phyloP scores from a whole-genome alignment of 2,888 invertebrate species.

The Dorcus parallelipipedus region DNA sequence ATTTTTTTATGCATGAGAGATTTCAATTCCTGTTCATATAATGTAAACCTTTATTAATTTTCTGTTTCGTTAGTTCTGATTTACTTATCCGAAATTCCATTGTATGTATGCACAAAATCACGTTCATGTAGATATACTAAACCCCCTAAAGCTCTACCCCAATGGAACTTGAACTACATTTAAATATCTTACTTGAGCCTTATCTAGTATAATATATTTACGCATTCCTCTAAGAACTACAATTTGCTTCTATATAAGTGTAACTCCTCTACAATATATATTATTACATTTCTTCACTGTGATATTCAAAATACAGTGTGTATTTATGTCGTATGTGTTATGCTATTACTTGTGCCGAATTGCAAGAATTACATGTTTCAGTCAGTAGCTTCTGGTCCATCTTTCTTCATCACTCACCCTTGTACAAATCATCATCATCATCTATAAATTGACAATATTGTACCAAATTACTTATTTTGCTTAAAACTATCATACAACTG shows the following conservation, averaged over 20 bases:
- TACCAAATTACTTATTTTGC: slow-evolving; percentile 14
- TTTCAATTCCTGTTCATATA: slow-evolving; percentile 26
- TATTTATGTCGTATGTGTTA: slow-evolving; percentile 45
- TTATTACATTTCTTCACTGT: slow-evolving; percentile 46
- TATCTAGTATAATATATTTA: slow-evolving; percentile 1
- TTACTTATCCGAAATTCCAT: background rate
- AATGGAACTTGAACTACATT: background rate
- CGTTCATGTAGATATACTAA: background rate
- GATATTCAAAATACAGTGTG: slow-evolving; percentile 47
- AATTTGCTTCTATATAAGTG: slow-evolving; percentile 10
- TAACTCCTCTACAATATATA: slow-evolving; percentile 7
- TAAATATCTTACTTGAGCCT: slow-evolving; percentile 7
- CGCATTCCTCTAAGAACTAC: slow-evolving; percentile 1
- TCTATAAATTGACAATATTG: slow-evolving; percentile 8
- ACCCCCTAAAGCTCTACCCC: background rate
- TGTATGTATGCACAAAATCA: background rate
- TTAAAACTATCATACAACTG: too few relatives aligned
- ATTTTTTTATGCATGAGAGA: slow-evolving; percentile 47
- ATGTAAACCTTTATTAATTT: slow-evolving; percentile 1
- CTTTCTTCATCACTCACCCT: background rate
- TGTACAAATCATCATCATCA: slow-evolving; percentile 4
- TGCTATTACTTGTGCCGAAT: slow-evolving; percentile 41
- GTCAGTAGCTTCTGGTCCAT: slow-evolving; percentile 22
- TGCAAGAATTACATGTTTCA: slow-evolving; percentile 28
- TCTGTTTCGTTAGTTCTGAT: background rate